phyloP scores from a whole-genome alignment of 2,888 invertebrate genomes.

The Chrysina gloriosa region DNA sequence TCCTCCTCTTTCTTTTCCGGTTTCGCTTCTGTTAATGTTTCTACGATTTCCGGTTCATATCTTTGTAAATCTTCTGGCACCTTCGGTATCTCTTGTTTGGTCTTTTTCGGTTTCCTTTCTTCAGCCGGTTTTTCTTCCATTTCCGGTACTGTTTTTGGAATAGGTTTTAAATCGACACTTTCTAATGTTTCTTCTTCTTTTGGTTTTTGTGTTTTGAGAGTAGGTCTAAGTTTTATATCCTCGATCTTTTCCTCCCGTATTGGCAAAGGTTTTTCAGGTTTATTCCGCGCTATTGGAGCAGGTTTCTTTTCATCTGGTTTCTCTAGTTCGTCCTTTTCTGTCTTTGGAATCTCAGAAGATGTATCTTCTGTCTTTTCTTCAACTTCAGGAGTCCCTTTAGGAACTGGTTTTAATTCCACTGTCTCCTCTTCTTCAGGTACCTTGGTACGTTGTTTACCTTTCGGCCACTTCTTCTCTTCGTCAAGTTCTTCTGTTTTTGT shows the following conservation, averaged over 20 bases:
- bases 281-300: neutral
- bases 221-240: constrained; percentile 53
- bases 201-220: constrained; percentile 48
- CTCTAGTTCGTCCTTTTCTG: constrained; percentile 54
- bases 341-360: constrained; percentile 56
- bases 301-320: constrained; percentile 62
- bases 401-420: constrained; percentile 54
- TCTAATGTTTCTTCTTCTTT: constrained; percentile 58
- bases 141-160: constrained; percentile 51
- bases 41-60: constrained; percentile 64
- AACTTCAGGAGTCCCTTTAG: constrained; percentile 59
- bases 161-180: constrained; percentile 59
- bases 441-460: constrained; percentile 49
- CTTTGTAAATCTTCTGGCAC: constrained; percentile 52
- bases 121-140: constrained; percentile 53
- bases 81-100: constrained; percentile 48
- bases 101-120: constrained; percentile 48
- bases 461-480: constrained; percentile 44
- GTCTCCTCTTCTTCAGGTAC: constrained; percentile 58
- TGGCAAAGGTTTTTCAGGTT: constrained; percentile 32
- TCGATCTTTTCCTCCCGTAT: constrained; percentile 46
- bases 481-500: constrained; percentile 52
- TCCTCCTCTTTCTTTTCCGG: constrained; percentile 51
- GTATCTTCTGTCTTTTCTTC: constrained; percentile 54
- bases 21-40: constrained; percentile 57